A percentile compares a stretch with the other conserved stretches of the same genome.
phyloP scores from a whole-genome alignment of 2,797 vertebrate genomes.

The Oreonectes daqikongensis region DNA sequence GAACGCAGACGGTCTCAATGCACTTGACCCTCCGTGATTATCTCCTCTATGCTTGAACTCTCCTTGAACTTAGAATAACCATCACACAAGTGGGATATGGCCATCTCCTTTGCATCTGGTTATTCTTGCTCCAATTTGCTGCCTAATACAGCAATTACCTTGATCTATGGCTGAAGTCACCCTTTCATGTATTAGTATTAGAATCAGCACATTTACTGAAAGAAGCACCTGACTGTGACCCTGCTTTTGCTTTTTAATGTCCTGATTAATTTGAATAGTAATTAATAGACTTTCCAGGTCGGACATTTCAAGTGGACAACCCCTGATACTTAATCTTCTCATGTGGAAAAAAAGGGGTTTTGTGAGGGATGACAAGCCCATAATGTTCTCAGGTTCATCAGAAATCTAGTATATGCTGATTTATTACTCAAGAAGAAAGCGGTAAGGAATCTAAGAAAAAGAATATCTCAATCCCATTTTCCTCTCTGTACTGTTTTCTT shows the following conservation, averaged over 20 bases:
- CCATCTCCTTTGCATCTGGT: constrained; percentile 95
- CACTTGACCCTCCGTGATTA: constrained; percentile 85
- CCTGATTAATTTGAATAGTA: constrained; percentile 83
- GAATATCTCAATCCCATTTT: background rate
- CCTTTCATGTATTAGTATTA: constrained; percentile 81
- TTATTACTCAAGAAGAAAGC: constrained; percentile 10
- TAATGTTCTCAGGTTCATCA: constrained; percentile 38
- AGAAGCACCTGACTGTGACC: constrained; percentile 76
- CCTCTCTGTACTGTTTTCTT: background rate
- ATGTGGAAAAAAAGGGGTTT: constrained; percentile 35
- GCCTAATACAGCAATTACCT: constrained; percentile 92
- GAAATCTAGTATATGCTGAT: constrained; percentile 20
- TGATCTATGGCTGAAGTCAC: constrained; percentile 90
- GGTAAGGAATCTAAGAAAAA: background rate
- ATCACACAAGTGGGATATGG: constrained; percentile 79
- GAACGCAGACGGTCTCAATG: constrained; percentile 82
- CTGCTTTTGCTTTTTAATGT: constrained; percentile 82
- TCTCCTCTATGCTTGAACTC: constrained; percentile 95
- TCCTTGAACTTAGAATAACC: constrained; percentile 94
- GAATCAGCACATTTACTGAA: constrained; percentile 87
- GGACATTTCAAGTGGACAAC: constrained; percentile 44
- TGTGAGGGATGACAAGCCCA: constrained; percentile 40
- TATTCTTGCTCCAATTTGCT: constrained; percentile 97
- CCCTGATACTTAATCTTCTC: constrained; percentile 39
- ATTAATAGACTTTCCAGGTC: constrained; percentile 49